phyloP scores from a whole-genome alignment of 2,797 vertebrate species.

The Enteromius trimaculatus region DNA sequence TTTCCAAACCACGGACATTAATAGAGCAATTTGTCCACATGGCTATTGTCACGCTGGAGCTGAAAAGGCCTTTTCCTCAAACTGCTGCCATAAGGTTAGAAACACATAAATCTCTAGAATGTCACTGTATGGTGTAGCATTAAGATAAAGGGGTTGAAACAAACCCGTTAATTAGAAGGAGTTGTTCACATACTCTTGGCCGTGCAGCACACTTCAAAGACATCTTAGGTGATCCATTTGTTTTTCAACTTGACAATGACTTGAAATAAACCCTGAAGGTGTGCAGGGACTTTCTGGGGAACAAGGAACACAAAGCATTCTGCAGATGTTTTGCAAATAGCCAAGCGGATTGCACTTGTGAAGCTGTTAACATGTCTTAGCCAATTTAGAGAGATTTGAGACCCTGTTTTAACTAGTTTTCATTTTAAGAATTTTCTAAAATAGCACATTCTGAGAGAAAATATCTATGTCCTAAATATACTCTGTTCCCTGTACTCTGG shows the following conservation, averaged over 20 bases:
- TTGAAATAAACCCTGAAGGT: neutral
- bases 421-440: neutral
- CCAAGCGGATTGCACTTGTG: neutral
- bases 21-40: slow-evolving; percentile 15
- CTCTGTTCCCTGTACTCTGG: neutral
- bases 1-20: slow-evolving; percentile 18
- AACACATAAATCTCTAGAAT: slow-evolving; percentile 25
- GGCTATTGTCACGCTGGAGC: neutral
- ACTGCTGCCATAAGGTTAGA: slow-evolving; percentile 4
- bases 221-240: neutral
- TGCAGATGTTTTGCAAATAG: slow-evolving; percentile 5
- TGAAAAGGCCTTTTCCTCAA: neutral
- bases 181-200: slow-evolving; percentile 11
- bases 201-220: slow-evolving; percentile 13
- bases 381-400: neutral
- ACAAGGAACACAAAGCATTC: neutral
- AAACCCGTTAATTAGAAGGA: slow-evolving; percentile 13
- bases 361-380: neutral
- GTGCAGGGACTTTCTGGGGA: neutral
- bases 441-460: neutral
- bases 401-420: neutral
- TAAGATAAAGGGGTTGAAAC: slow-evolving; percentile 17
- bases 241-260: slow-evolving; percentile 28
- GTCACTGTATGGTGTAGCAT: slow-evolving; percentile 16
- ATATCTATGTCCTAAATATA: slow-evolving; percentile 12